Base-by-base conservation (phyloP, 2,888 invertebrate species). In the Rhaphigaster nebulosa region DNA sequence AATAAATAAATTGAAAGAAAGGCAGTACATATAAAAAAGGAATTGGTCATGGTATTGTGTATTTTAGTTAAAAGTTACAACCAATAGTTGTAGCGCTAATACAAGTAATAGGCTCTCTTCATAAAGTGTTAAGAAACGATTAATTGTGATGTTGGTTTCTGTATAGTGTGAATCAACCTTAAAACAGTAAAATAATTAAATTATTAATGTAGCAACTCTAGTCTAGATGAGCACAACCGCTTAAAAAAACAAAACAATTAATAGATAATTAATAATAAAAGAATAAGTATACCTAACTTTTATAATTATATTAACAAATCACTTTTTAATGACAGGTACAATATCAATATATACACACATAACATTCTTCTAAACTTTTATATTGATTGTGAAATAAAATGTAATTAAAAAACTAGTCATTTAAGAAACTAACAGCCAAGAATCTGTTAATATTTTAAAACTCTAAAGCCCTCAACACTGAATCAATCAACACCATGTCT, bases 371-470 rank as follows among this genome's bases (percentile, higher is more conserved):
- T 38, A 76, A 6, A 76, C 34, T 5, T 76, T 38, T 38, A 76
- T 38, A 76, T 76, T 76, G 38, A 23, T 38, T 10, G 20, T 34
- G 5, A 38, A 76, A 76, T 76, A 76, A 38, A 20, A 76, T 23
- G 38, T 76, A 23, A 76, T 76, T 76, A 76, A 76, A 76, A 76
- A 76, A 76, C 70, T 76, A 76, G 38, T 76, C 29, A 76, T 76
- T 38, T 76, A 34, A 38, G 34, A 38, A 38, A 76, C 38, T 76
- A 38, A 76, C 34, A 76, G 70, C 38, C 70, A 20, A 38, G 20
- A 76, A 38, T 38, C 18, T 38, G 70, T 76, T 76, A 12, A 65
- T 65, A 70, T 70, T 34, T 60, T 70, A 38, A 76, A 76, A 76
- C 1, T 6, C 38, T 76, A 38, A 18, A 76, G 8, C 70, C 70